Percentiles rank a stretch among this genome's conserved stretches.
Conservation (phyloP, 1,140 invertebrate genomes). For the Capitella teleta region DNA sequence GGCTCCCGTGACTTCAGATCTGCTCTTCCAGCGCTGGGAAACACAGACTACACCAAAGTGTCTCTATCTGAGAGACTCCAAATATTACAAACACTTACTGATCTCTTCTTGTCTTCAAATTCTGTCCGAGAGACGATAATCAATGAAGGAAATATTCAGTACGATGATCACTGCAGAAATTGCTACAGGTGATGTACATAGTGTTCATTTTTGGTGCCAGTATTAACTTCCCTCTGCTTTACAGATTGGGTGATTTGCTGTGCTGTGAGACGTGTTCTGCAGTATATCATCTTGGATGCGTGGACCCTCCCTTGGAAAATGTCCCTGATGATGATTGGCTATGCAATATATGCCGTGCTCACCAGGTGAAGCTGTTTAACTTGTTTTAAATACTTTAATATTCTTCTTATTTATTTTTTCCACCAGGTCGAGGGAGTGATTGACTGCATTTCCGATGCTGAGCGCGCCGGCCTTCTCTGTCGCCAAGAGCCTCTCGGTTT, state of each 20-base stretch:
- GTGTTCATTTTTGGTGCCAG: not conserved
- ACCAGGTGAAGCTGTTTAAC: constrained; percentile 53
- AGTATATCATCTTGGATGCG: constrained; percentile 90
- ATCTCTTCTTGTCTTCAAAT: constrained; percentile 88
- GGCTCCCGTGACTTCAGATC: constrained; percentile 52
- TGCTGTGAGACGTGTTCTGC: constrained; percentile 96
- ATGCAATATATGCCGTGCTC: constrained; percentile 79
- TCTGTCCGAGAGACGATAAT: constrained; percentile 82
- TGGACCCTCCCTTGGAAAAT: constrained; percentile 82
- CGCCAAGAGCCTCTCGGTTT: constrained; percentile 86
- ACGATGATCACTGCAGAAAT: constrained; percentile 88
- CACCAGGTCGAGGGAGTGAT: constrained; percentile 63
- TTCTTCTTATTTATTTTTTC: not conserved
- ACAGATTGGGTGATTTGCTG: constrained; percentile 76
- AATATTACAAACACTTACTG: constrained; percentile 80
- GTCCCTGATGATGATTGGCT: constrained; percentile 89
- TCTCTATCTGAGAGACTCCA: constrained; percentile 67
- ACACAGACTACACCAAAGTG: constrained; percentile 67
- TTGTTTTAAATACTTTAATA: not conserved
- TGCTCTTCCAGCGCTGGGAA: constrained; percentile 28
- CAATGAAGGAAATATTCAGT: constrained; percentile 80
- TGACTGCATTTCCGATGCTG: constrained; percentile 81
- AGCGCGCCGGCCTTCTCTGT: constrained; percentile 80
- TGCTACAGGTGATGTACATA: constrained; percentile 56
- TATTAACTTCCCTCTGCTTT: not conserved